Evolutionary conservation across 2,113 vertebrate genomes (phyloP).

Genomic region (Picathartes gymnocephalus): DNA sequence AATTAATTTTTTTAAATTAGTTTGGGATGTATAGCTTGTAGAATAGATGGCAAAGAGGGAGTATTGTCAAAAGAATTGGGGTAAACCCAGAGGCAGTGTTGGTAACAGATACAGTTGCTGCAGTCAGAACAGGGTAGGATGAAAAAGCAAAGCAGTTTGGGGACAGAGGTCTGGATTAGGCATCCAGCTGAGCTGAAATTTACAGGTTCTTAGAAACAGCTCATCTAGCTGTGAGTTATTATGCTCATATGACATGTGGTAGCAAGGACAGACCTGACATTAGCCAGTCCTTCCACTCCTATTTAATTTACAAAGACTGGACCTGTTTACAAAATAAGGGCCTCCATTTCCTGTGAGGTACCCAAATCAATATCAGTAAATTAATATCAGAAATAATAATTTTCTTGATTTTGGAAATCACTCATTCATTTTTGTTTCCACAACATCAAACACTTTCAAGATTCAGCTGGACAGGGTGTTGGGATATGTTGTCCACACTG

Average conservation of each 20-base stretch:
- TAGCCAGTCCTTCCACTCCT: background rate
- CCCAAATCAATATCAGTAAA: background rate
- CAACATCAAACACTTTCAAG: background rate
- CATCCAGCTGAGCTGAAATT: background rate
- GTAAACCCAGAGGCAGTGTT: background rate
- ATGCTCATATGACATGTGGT: background rate
- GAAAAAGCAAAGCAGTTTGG: background rate
- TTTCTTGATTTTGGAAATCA: background rate
- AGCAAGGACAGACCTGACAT: background rate
- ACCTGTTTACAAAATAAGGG: background rate
- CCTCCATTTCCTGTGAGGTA: background rate
- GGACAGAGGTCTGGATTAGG: background rate
- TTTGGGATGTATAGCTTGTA: background rate
- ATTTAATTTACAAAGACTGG: background rate
- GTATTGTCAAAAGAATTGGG: background rate
- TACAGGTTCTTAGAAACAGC: background rate
- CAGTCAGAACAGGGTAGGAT: background rate
- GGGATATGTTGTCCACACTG: background rate
- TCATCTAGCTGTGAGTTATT: background rate
- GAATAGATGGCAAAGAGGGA: background rate
- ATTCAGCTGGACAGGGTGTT: background rate
- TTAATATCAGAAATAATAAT: background rate
- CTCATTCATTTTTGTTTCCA: background rate
- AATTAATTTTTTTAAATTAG: background rate
- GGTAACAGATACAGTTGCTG: background rate